phyloP scores from a whole-genome alignment of 2,888 invertebrate species.

The Tribolium freemani region DNA sequence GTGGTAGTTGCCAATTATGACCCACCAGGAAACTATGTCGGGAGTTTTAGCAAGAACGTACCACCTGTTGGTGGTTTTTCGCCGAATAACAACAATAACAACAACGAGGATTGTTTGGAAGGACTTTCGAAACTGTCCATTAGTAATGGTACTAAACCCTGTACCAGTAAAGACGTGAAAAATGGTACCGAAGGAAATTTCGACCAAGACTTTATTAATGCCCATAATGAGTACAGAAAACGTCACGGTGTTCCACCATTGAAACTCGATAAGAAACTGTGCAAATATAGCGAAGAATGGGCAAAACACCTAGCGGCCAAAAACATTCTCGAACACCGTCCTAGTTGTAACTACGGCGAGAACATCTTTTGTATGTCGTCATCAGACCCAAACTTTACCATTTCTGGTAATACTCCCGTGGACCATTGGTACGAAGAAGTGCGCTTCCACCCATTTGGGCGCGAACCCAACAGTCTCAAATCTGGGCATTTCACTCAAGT shows the following conservation, averaged over 20 bases:
- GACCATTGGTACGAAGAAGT: conserved; percentile 84
- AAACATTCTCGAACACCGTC: conserved; percentile 80
- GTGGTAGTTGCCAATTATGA: conserved; percentile 92
- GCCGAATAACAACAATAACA: conserved; percentile 64
- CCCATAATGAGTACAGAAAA: conserved; percentile 81
- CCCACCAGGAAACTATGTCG: conserved; percentile 89
- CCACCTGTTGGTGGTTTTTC: conserved; percentile 71
- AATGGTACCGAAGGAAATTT: conserved; percentile 69
- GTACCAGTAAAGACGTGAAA: conserved; percentile 27
- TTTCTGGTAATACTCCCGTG: conserved; percentile 81
- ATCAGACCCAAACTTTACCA: conserved; percentile 76
- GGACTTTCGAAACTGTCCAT: conserved; percentile 63
- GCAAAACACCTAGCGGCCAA: conserved; percentile 77
- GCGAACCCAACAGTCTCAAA: conserved; percentile 73
- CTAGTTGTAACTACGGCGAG: conserved; percentile 85
- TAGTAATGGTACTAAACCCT: conserved; percentile 56
- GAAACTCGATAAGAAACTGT: conserved; percentile 75
- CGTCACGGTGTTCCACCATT: conserved; percentile 80
- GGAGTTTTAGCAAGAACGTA: conserved; percentile 81
- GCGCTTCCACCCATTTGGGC: conserved; percentile 74
- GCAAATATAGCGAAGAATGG: conserved; percentile 80
- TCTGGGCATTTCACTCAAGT: conserved; percentile 83
- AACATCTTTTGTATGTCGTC: conserved; percentile 86
- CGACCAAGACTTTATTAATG: conserved; percentile 78
- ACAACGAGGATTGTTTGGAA: conserved; percentile 56